Conservation (phyloP, 2,888 invertebrate genomes). For the Sphaeridia pumilis region DNA sequence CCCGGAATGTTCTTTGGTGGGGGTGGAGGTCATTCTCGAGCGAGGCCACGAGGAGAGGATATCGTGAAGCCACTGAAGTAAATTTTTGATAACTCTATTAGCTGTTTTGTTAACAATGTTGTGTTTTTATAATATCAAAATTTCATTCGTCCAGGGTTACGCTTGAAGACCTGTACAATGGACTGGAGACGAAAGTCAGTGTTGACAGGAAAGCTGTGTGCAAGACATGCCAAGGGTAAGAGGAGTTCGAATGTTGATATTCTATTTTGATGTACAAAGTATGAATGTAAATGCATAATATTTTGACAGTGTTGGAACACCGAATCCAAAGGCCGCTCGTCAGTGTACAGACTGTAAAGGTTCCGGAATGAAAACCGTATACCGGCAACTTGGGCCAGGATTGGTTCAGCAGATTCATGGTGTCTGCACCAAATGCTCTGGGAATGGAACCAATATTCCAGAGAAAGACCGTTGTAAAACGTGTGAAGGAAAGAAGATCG, state of each 20-base stretch:
- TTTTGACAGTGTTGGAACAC: slow-evolving; percentile 26
- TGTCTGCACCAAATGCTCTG: slow-evolving; percentile 41
- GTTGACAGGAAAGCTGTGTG: slow-evolving; percentile 73
- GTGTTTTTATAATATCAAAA: too few species aligned
- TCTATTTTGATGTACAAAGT: too few species aligned
- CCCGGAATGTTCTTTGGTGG: slow-evolving; percentile 51
- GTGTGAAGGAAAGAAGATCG: slow-evolving; percentile 73
- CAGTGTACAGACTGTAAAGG: slow-evolving; percentile 65
- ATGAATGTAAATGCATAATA: too few species aligned
- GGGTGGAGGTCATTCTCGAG: slow-evolving; percentile 45
- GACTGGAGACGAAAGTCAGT: slow-evolving; percentile 70
- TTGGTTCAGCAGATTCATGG: slow-evolving; percentile 49
- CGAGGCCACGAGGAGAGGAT: slow-evolving; percentile 59
- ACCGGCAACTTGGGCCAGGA: slow-evolving; percentile 57
- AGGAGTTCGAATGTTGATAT: too few species aligned
- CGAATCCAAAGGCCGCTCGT: slow-evolving; percentile 47
- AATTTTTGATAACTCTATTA: slow-evolving; percentile 27
- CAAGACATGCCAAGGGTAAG: slow-evolving; percentile 58
- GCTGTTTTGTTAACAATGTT: slow-evolving; percentile 25
- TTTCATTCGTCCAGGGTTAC: too few species aligned
- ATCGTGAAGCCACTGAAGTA: slow-evolving; percentile 67
- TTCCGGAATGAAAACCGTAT: slow-evolving; percentile 59
- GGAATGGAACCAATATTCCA: slow-evolving; percentile 50
- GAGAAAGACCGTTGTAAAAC: slow-evolving; percentile 70
- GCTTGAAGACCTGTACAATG: slow-evolving; percentile 81